Percentiles rank a stretch among this genome's conserved stretches.
phyloP scores from a whole-genome alignment of 2,797 vertebrate species.

The Eleutherodactylus coqui region DNA sequence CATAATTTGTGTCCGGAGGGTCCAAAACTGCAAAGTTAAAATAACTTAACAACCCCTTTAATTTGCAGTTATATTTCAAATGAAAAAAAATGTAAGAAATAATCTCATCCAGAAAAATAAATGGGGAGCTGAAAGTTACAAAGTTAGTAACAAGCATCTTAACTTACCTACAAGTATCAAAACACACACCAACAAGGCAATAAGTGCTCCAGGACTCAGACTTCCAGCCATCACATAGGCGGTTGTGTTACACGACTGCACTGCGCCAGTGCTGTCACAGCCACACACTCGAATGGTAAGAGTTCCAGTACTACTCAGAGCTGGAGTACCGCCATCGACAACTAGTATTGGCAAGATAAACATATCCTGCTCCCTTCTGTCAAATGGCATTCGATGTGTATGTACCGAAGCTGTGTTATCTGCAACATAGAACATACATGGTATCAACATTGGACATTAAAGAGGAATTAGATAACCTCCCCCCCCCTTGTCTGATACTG shows the following conservation, averaged over 20 bases:
- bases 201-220: conserved; percentile 95
- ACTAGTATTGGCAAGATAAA: conserved; percentile 95
- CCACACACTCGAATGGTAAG: conserved; percentile 94
- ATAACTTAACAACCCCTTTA: no score
- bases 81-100: background rate
- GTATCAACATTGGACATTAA: background rate
- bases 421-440: conserved; percentile 68
- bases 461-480: background rate
- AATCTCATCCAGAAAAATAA: background rate
- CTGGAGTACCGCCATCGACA: conserved; percentile 90
- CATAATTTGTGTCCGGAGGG: no score
- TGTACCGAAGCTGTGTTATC: conserved; percentile 93
- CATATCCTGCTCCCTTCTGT: conserved; percentile 93
- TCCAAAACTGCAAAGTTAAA: no score
- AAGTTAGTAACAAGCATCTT: background rate
- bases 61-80: background rate
- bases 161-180: conserved; percentile 96
- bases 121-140: background rate
- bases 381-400: conserved; percentile 89
- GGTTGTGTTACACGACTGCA: conserved; percentile 95
- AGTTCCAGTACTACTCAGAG: conserved; percentile 95
- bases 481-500: no score
- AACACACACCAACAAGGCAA: conserved; percentile 93
- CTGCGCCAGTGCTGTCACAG: conserved; percentile 88
- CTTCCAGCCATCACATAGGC: conserved; percentile 88